Base-by-base conservation (phyloP, 2,113 vertebrate genomes). In the Lamprologus lemairii region DNA sequence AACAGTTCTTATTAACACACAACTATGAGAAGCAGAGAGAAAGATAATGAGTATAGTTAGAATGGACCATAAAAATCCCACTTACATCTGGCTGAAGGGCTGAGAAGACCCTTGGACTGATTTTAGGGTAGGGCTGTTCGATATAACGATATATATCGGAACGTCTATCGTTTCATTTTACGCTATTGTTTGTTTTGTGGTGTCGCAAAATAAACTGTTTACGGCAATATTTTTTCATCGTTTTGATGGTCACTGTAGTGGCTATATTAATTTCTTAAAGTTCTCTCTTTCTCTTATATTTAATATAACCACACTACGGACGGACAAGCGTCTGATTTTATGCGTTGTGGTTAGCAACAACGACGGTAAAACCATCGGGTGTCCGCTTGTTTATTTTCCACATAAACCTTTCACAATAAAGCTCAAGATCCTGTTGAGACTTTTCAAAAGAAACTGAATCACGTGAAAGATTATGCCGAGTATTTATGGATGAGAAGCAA, bases 31-130 rank as follows among this genome's bases (percentile, higher is more conserved):
- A 17, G 82, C 23, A 16, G 40, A 60, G 81, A 60, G 37, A 82
- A 82, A 53, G 31, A 84, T 85, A 57, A 65, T 40, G 75, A 80
- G 21, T 35, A 33, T 42, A 88, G 81, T 85, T 26, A 78, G 45
- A 86, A 19, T 33, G 37, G 37, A 81, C 81, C 45, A 84, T 84
- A 68, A 83, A 89, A 85, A 84, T 28, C 60, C 21, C 51, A 83
- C 68, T 88, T 54, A 84, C 68, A 42, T 63, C 40, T 51, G 53
- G 9, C 21, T 12, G 33, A 79, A 26, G 23, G 54, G 23, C 40
- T 87, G 80, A 53, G 45, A 89, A 85, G 75, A 79, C 65, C 80
- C 47, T 51, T 83, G 86, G 54, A 88, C 87, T 49, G 10, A 84
- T 71, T 71, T 65, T 8, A 21, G 7, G 54, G 49, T 40, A 19